Conservation (phyloP, 2,797 vertebrate species). For the Gallirallus australis region DNA sequence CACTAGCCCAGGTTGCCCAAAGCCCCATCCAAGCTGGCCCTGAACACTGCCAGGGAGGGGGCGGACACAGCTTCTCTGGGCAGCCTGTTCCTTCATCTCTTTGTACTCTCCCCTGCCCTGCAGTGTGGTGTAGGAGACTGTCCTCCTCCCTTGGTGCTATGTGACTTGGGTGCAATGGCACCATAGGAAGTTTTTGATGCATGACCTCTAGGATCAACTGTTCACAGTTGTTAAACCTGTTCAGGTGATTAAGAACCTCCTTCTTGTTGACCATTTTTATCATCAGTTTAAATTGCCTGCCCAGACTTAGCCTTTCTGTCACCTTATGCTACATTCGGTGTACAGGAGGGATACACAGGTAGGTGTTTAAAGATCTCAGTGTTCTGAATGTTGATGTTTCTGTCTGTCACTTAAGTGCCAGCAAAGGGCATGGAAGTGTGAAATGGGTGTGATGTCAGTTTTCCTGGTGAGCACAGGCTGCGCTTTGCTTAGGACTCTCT, state of each 20-base stretch:
- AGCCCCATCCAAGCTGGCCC: too few species aligned
- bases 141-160: not conserved
- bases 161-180: not conserved
- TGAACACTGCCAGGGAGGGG: too few species aligned
- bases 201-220: not conserved
- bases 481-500: not conserved
- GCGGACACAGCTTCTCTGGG: too few species aligned
- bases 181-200: not conserved
- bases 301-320: not conserved
- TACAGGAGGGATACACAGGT: fast-evolving
- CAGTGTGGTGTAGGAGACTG: fast-evolving
- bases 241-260: not conserved
- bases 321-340: not conserved
- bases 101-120: not conserved
- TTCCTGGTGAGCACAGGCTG: not conserved
- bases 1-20: too few species aligned
- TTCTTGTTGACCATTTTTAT: not conserved
- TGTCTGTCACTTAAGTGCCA: not conserved
- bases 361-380: not conserved
- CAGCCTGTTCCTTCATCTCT: not conserved
- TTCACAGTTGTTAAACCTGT: not conserved
- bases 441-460: not conserved
- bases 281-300: not conserved
- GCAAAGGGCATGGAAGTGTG: not conserved
- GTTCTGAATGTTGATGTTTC: not conserved